A percentile compares a stretch with the other conserved stretches of the same genome.
Evolutionary conservation across 30 jellyfish, hydroid and myxozoan genomes (phyloP).

Genomic region (Turritopsis rubra): DNA sequence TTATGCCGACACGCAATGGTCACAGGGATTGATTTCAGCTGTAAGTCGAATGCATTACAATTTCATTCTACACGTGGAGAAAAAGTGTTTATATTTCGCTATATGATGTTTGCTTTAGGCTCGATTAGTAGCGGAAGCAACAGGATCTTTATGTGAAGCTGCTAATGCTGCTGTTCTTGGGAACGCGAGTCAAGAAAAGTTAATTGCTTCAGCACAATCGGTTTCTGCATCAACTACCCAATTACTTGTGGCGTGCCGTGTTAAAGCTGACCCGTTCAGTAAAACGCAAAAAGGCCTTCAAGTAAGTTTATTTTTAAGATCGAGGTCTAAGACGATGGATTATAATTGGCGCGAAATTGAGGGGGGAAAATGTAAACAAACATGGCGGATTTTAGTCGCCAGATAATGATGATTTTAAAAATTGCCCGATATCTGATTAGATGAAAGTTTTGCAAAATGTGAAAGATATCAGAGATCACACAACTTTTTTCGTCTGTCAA

Average conservation of each 20-base stretch:
- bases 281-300: conserved; percentile 46
- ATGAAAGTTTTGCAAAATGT: no score
- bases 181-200: conserved; percentile 48
- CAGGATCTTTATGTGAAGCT: conserved; percentile 53
- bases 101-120: conserved; percentile 17
- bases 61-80: not conserved
- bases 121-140: conserved; percentile 47
- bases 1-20: conserved; percentile 56
- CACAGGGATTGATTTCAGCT: conserved; percentile 61
- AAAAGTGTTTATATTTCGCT: not conserved
- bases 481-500: no score
- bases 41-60: conserved; percentile 20
- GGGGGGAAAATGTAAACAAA: no score
- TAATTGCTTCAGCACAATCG: conserved; percentile 52
- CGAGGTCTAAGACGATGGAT: not conserved
- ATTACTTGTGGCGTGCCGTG: conserved; percentile 47
- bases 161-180: conserved; percentile 61
- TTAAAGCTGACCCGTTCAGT: conserved; percentile 49
- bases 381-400: no score
- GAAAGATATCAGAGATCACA: no score
- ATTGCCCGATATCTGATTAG: no score
- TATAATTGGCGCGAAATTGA: no score
- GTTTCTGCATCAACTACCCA: conserved; percentile 53
- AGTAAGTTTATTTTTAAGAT: not conserved
- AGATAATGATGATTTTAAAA: no score